These are phyloP conservation scores for Gorilla gorilla DNA, from an alignment of 2,113 vertebrate species.

Conservation along the genomic window DNA sequence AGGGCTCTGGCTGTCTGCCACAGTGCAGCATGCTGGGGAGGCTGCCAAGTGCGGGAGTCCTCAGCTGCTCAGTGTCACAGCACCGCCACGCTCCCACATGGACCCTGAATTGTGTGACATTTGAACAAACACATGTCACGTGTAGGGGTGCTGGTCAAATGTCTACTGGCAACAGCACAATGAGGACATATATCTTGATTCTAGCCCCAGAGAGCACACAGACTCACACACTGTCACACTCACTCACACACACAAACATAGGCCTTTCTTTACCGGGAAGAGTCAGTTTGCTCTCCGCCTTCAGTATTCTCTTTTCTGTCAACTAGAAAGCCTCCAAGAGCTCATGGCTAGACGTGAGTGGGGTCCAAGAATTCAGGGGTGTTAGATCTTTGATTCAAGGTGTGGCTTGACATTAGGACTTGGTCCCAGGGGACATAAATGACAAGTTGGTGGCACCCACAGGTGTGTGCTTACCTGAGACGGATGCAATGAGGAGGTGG, in stretches of 20 bases:
- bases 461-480: neutral
- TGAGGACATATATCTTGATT: conserved; percentile 53
- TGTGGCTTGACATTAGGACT: neutral
- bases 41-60: conserved; percentile 78
- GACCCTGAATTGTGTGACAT: conserved; percentile 79
- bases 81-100: conserved; percentile 66
- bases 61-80: conserved; percentile 83
- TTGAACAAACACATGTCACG: conserved; percentile 84
- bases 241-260: no score
- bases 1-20: conserved; percentile 79
- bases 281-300: neutral
- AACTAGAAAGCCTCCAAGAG: neutral
- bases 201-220: neutral
- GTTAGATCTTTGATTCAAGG: neutral
- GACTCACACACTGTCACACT: neutral
- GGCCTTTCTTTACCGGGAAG: neutral
- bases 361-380: neutral
- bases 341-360: neutral
- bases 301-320: neutral
- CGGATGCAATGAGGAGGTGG: neutral
- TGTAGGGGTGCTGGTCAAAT: conserved; percentile 73
- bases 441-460: neutral
- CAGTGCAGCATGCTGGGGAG: conserved; percentile 59
- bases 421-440: neutral
- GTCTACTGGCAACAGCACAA: conserved; percentile 76